A percentile compares a stretch with the other conserved stretches of the same genome.
These are phyloP conservation scores for Piezodorus guildinii DNA, from an alignment of 1,140 invertebrate genomes.

Conservation along the genomic window DNA sequence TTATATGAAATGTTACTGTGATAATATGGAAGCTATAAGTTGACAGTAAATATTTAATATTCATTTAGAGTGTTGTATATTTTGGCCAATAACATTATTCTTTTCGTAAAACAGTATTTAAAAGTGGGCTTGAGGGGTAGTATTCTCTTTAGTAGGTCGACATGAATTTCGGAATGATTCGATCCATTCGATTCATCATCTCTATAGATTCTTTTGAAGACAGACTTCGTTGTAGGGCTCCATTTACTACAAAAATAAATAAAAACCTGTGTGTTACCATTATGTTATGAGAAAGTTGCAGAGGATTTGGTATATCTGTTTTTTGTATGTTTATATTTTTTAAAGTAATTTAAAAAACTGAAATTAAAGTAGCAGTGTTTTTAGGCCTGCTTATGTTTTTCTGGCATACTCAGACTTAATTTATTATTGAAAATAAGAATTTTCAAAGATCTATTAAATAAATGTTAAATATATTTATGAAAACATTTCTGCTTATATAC, in stretches of 20 bases:
- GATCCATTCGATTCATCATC: too few relatives aligned
- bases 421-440: not conserved
- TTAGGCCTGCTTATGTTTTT: slow-evolving; percentile 1
- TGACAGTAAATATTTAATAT: too few relatives aligned
- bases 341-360: not conserved
- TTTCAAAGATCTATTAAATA: not conserved
- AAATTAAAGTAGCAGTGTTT: not conserved
- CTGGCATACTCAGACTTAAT: not conserved
- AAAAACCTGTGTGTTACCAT: slow-evolving; percentile 6
- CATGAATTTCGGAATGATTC: too few relatives aligned
- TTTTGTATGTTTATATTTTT: slow-evolving; percentile 15
- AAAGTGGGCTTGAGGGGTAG: too few relatives aligned
- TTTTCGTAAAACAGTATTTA: too few relatives aligned
- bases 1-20: too few relatives aligned
- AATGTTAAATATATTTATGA: not conserved
- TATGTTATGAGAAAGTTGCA: slow-evolving; percentile 1
- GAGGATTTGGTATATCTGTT: slow-evolving; percentile 12
- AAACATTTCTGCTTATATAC: slow-evolving; percentile 8
- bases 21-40: too few relatives aligned
- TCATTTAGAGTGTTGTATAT: too few relatives aligned
- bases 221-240: not conserved
- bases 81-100: too few relatives aligned
- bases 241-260: not conserved
- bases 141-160: too few relatives aligned
- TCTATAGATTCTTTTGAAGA: not conserved